Percentiles rank a stretch among this genome's conserved stretches.
Evolutionary conservation across 2,888 invertebrate species (phyloP).

Genomic region (Bellardia pandia): DNA sequence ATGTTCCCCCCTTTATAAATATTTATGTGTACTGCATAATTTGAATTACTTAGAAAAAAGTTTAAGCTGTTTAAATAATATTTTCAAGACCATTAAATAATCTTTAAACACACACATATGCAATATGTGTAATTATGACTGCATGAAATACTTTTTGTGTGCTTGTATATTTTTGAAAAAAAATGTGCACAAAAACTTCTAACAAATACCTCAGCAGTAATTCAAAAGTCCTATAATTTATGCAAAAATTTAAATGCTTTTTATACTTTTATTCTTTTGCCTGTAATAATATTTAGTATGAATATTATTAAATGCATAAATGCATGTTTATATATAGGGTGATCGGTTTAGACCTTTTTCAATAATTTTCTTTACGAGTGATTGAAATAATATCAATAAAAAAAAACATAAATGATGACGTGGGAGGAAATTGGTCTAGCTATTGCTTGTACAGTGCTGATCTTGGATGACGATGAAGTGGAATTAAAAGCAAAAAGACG

Average conservation of each 20-base stretch:
- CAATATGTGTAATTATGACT: constrained; percentile 27
- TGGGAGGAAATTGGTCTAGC: no score
- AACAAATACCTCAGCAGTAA: constrained; percentile 22
- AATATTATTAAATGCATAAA: neutral
- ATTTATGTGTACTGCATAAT: constrained; percentile 27
- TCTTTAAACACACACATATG: constrained; percentile 25
- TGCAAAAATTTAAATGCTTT: constrained; percentile 20
- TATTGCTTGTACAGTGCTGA: no score
- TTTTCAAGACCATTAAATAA: constrained; percentile 12
- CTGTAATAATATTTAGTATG: neutral
- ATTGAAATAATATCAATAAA: no score
- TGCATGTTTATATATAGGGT: no score
- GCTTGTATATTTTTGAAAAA: neutral
- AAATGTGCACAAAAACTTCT: neutral
- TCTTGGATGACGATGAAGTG: no score
- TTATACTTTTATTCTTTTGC: neutral
- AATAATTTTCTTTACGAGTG: no score
- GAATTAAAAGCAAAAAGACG: no score
- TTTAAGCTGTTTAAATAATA: constrained; percentile 4
- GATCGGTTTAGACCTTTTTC: no score
- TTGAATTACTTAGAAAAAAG: constrained; percentile 22
- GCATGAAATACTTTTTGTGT: constrained; percentile 17
- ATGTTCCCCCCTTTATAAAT: neutral
- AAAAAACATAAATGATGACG: no score
- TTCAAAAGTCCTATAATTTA: constrained; percentile 56